These are phyloP conservation scores for Lapara coniferarum DNA, from an alignment of 2,888 invertebrate species.

Conservation along the genomic window DNA sequence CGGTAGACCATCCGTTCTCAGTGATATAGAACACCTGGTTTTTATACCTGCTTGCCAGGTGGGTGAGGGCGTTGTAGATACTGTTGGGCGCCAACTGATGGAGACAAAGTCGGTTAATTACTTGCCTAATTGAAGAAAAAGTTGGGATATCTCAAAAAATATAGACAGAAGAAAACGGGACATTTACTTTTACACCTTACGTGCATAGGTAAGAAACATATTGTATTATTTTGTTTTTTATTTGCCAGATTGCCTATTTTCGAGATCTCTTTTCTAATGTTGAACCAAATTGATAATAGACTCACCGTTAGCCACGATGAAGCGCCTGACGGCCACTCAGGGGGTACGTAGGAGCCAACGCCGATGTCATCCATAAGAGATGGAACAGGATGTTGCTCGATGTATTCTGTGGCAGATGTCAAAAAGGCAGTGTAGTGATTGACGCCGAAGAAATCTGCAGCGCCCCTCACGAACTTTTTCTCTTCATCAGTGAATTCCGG, in stretches of 20 bases:
- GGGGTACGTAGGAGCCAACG: conserved; percentile 39
- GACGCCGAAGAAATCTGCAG: conserved; percentile 76
- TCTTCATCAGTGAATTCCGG: conserved; percentile 71
- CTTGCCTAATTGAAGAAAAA: background rate
- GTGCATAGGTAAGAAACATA: too few species aligned
- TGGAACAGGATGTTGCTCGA: conserved; percentile 42
- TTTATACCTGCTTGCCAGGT: conserved; percentile 74
- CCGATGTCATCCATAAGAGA: conserved; percentile 53
- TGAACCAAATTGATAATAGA: conserved; percentile 17
- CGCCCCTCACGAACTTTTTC: conserved; percentile 51
- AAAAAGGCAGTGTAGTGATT: conserved; percentile 86
- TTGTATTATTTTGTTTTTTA: too few species aligned
- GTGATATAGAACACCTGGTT: conserved; percentile 82
- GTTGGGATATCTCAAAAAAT: background rate
- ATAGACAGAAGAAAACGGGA: too few species aligned
- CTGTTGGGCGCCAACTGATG: conserved; percentile 82
- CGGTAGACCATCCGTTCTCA: conserved; percentile 84
- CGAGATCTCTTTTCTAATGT: too few species aligned
- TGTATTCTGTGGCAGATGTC: conserved; percentile 50
- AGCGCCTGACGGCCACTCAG: conserved; percentile 54
- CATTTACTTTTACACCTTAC: too few species aligned
- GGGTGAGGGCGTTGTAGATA: conserved; percentile 78
- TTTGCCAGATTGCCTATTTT: too few species aligned
- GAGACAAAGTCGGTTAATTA: conserved; percentile 9
- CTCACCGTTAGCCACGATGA: conserved; percentile 62